Evolutionary conservation across 1,140 invertebrate species (phyloP).

Genomic region (Chelonus insularis): DNA sequence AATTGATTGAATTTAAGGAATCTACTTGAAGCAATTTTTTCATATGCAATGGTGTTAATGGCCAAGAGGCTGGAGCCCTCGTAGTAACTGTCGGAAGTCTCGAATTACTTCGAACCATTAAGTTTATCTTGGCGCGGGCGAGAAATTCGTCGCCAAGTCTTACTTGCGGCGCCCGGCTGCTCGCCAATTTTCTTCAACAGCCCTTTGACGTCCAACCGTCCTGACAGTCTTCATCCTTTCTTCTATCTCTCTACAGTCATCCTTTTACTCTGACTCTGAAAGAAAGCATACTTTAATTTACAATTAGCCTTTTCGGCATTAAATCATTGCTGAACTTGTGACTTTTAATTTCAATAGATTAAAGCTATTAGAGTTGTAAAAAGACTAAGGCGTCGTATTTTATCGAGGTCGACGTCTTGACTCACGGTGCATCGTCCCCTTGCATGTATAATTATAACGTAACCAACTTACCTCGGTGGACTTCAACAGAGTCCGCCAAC

Average conservation of each 20-base stretch:
- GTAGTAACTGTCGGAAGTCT: constrained; percentile 31
- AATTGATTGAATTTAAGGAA: too few relatives aligned
- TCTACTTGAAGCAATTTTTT: not conserved
- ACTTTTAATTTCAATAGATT: not conserved
- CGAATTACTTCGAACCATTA: constrained; percentile 47
- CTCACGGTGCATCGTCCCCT: constrained; percentile 30
- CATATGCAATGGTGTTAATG: constrained; percentile 11
- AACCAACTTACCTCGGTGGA: constrained; percentile 29
- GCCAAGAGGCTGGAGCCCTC: constrained; percentile 22
- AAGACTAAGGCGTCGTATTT: constrained; percentile 17
- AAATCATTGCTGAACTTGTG: not conserved
- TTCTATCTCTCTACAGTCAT: not conserved
- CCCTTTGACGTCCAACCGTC: constrained; percentile 10
- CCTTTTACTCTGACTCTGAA: not conserved
- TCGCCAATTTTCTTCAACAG: constrained; percentile 31
- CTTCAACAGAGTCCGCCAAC: not conserved
- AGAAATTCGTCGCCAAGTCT: constrained; percentile 38
- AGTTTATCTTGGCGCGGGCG: constrained; percentile 48
- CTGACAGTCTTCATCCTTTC: not conserved
- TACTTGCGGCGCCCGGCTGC: constrained; percentile 19
- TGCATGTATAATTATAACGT: constrained; percentile 30
- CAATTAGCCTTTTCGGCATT: not conserved
- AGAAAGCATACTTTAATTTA: constrained; percentile 3
- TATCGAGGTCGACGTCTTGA: constrained; percentile 31
- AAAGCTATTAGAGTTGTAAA: not conserved